Evolutionary conservation across 1,140 invertebrate genomes (phyloP), one percentile per base, ranked within the genome.

Genomic region (Drosophila paulistorum): DNA sequence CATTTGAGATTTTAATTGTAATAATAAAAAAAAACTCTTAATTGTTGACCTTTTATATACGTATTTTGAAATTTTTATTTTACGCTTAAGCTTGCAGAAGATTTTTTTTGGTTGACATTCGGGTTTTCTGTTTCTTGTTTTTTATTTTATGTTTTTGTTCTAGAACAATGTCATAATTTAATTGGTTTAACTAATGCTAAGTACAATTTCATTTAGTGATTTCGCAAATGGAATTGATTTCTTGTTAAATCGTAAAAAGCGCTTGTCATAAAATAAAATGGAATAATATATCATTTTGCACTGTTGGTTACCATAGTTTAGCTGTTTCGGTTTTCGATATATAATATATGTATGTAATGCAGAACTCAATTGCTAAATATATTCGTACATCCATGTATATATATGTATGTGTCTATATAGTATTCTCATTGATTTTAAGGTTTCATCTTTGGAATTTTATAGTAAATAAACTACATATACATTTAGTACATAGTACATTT

Each of bases 201-300:
- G 58, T 72, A 89, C 83, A 86, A 76, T 87, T 51, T 51, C 45
- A 51, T 51, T 81, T 83, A 68, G 72, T 65, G 70, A 57, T 57
- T 77, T 71, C 61, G 70, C 54, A 74, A 69, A 63, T 75, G 76
- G 54, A 71, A 71, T 71, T 86, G 67, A 62, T 23, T 72, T 79
- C 57, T 42, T 54, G 30, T 78, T 81, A 75, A 76, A 59, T 82
- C 82, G 72, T 86, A 85, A 89, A 87, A 86, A 86, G 83, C 83
- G 73, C 51, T 86, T 89, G 70, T 86, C 84, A 78, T 89, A 89
- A 86, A 86, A 86, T 86, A 86, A 86, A 87, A 74, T 87, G 72
- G 76, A 82, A 70, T 77, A 77, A 69, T 80, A 73, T 77, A 57
- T 76, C 57, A 30, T 35, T 85, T 86, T 86, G 83, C 83, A 86